phyloP scores from a whole-genome alignment of 2,797 vertebrate genomes.

The Pseudocheirus occidentalis region DNA sequence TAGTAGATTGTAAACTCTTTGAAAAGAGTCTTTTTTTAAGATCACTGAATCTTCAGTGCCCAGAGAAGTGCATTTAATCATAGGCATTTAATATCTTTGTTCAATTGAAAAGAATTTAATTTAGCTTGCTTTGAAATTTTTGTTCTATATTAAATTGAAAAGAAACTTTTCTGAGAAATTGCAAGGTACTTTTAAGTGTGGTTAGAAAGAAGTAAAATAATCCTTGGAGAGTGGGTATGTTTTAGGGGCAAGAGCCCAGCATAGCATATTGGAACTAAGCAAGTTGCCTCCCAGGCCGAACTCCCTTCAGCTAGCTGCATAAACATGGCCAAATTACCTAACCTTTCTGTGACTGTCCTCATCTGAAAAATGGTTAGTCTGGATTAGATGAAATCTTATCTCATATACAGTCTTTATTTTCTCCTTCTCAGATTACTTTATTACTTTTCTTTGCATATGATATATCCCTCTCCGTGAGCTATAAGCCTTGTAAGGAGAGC shows the following conservation, averaged over 20 bases:
- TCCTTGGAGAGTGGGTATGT: not conserved
- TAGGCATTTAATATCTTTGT: not conserved
- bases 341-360: slow-evolving; percentile 10
- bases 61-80: not conserved
- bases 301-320: not conserved
- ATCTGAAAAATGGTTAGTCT: slow-evolving; percentile 33
- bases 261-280: not conserved
- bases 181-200: slow-evolving; percentile 4
- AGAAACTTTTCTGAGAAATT: not conserved
- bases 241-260: not conserved
- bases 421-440: not conserved
- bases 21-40: not conserved
- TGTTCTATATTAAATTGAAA: not conserved
- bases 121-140: not conserved
- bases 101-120: not conserved
- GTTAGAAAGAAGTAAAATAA: not conserved
- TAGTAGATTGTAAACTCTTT: not conserved
- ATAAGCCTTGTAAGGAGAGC: not conserved
- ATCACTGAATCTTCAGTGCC: not conserved
- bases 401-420: not conserved
- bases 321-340: not conserved
- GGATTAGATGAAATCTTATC: not conserved
- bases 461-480: not conserved
- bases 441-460: not conserved
- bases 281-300: not conserved